These are phyloP conservation scores for Gymnocephalus cernua DNA, from an alignment of 2,113 vertebrate genomes.

Conservation along the genomic window DNA sequence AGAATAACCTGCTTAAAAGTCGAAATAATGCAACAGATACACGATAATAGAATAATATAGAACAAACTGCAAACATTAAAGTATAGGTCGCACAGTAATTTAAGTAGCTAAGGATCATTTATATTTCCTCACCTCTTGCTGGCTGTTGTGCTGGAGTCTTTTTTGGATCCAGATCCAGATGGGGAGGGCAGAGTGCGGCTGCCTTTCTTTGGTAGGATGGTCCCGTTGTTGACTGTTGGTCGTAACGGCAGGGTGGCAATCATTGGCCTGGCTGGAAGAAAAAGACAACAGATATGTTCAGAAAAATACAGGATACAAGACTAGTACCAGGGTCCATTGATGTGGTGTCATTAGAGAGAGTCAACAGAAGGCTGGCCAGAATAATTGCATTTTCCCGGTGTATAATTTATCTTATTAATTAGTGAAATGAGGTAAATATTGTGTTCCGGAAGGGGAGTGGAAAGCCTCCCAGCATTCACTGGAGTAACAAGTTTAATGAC, in stretches of 20 bases:
- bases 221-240: conserved; percentile 93
- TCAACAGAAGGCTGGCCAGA: background rate
- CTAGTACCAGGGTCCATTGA: background rate
- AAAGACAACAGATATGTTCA: conserved; percentile 18
- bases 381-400: background rate
- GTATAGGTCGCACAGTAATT: background rate
- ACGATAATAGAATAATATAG: background rate
- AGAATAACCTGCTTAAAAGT: background rate
- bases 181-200: conserved; percentile 91
- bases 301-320: background rate
- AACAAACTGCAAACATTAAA: background rate
- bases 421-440: background rate
- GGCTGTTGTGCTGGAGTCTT: conserved; percentile 84
- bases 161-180: conserved; percentile 91
- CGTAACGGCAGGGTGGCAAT: conserved; percentile 93
- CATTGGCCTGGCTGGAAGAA: conserved; percentile 91
- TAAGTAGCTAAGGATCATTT: background rate
- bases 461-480: conserved; percentile 26
- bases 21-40: background rate
- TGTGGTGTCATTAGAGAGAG: background rate
- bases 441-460: background rate
- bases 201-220: conserved; percentile 96
- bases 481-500: background rate
- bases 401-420: background rate
- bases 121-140: conserved; percentile 88